A percentile compares a stretch with the other conserved stretches of the same genome.
These are phyloP conservation scores for Riparia riparia DNA, from an alignment of 2,113 vertebrate genomes.

Conservation along the genomic window DNA sequence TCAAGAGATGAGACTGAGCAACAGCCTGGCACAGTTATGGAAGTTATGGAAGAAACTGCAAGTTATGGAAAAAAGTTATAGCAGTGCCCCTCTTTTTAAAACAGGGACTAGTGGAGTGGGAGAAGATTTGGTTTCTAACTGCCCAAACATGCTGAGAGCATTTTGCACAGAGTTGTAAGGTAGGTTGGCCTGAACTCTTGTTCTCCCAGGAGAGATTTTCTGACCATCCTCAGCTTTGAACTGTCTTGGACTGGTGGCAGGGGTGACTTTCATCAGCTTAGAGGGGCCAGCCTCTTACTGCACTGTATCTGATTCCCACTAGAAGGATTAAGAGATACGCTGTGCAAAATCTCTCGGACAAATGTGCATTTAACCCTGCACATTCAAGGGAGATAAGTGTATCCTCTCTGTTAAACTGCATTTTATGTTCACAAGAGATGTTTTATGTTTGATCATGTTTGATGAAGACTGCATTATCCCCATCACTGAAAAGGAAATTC, in stretches of 20 bases:
- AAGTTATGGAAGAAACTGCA: neutral
- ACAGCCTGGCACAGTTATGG: neutral
- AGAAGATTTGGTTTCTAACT: neutral
- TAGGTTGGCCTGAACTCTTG: neutral
- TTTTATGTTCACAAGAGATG: slow-evolving; percentile 39
- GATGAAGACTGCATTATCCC: slow-evolving; percentile 53
- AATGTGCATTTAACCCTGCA: neutral
- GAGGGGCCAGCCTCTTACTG: neutral
- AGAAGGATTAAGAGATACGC: neutral
- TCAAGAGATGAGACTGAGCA: neutral
- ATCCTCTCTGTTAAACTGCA: slow-evolving; percentile 48
- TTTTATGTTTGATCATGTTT: slow-evolving; percentile 19
- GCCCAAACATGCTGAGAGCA: neutral
- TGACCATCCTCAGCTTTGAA: neutral
- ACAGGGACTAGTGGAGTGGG: neutral
- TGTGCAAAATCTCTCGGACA: neutral
- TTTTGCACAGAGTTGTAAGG: neutral
- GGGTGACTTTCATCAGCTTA: neutral
- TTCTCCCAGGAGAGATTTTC: neutral
- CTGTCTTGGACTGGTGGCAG: neutral
- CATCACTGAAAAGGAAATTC: slow-evolving; percentile 37
- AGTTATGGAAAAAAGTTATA: neutral
- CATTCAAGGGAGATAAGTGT: slow-evolving; percentile 35
- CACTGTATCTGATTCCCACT: neutral
- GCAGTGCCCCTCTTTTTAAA: neutral